Base-by-base conservation (phyloP, 2,888 invertebrate species). In the Harmothoe impar region DNA sequence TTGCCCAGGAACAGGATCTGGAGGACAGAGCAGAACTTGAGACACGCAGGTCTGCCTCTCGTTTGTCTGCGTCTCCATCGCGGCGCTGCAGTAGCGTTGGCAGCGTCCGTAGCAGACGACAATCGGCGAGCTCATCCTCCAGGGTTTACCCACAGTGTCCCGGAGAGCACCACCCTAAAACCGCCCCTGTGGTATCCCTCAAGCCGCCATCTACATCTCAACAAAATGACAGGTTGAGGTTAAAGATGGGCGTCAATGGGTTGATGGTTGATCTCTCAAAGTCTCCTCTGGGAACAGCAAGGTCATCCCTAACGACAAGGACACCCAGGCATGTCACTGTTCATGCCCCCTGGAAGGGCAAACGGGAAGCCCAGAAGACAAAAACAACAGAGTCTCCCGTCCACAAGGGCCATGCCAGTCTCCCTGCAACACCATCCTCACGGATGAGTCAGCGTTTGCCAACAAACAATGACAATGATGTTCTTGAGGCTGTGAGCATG, bases 81-180 rank as follows among this genome's bases (percentile, higher is more conserved):
- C 25, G 72, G 0, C 72, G 72, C 72, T 72, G 72, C 29, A 72
- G 72, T 29, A 72, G 72, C 72, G 72, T 72, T 0, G 72, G 25
- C 7, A 29, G 29, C 29, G 29, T 15, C 0, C 15, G 25, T 20
- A 62, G 62, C 62, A 72, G 72, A 72, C 72, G 72, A 62, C 62
- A 62, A n/a, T 62, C 62, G 7, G 12, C 62, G 20, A 3, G 7
- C 0, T n/a, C 62, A 62, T 17, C 31, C 31, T 17, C 25, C 77
- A n/a, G 31, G 29, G 77, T 77, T 29, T 77, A 77, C 31, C 77
- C 77, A 29, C 29, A 77, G 17, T 81, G 35, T 43, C 81, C 81
- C 5, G 35, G 81, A 17, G 43, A n/a, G 5, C 81, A 81, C 15
- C 81, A 43, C 81, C 81, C 35, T 0, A 33, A 81, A 35, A 43